Evolutionary conservation across 2,113 vertebrate genomes (phyloP).

Genomic region (Dromiciops gliroides): DNA sequence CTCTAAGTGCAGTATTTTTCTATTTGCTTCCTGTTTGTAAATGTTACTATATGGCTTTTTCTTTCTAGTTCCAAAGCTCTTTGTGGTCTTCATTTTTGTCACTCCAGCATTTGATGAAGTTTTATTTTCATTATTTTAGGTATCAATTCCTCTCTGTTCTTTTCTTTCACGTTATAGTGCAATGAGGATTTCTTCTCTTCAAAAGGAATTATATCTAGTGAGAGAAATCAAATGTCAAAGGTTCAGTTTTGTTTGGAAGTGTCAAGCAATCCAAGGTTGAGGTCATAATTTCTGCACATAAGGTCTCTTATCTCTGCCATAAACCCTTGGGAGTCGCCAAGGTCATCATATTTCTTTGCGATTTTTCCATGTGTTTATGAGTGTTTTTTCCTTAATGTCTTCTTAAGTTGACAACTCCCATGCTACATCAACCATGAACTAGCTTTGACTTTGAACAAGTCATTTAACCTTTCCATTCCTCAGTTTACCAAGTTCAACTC

Average conservation of each 20-base stretch:
- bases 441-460: neutral
- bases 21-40: neutral
- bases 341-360: neutral
- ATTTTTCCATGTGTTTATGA: neutral
- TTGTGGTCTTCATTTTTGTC: neutral
- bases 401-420: neutral
- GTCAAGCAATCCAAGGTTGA: neutral
- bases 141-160: neutral
- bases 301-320: neutral
- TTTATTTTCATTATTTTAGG: neutral
- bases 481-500: neutral
- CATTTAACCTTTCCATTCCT: neutral
- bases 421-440: neutral
- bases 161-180: neutral
- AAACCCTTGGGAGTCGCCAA: neutral
- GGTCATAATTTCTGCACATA: neutral
- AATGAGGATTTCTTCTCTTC: neutral
- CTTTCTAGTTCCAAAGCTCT: constrained; percentile 6
- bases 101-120: neutral
- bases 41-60: neutral
- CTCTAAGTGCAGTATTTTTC: neutral
- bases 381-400: neutral
- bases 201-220: neutral
- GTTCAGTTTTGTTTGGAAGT: neutral
- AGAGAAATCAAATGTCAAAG: neutral